Percentiles rank a stretch among this genome's conserved stretches.
These are phyloP conservation scores for Takifugu flavidus DNA, from an alignment of 2,113 vertebrate species.

Conservation along the genomic window DNA sequence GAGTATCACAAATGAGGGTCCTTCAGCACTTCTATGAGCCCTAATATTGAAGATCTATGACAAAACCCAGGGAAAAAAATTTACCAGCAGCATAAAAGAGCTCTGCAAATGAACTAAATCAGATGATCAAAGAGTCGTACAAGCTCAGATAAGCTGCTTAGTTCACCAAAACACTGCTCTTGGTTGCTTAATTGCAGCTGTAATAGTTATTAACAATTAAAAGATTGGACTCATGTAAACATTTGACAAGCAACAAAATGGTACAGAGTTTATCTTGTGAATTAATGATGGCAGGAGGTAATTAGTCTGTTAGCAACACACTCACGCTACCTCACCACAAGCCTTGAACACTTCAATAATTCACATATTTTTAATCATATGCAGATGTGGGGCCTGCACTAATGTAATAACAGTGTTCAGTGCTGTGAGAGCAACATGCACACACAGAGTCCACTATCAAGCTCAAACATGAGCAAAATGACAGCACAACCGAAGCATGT, in stretches of 20 bases:
- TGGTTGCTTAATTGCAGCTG: constrained; percentile 5
- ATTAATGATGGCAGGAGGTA: constrained; percentile 62
- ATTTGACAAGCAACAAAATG: constrained; percentile 68
- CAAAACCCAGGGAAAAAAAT: no score
- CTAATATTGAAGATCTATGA: no score
- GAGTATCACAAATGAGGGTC: no score
- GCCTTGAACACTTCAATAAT: constrained; percentile 59
- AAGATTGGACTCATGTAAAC: constrained; percentile 60
- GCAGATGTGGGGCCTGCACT: constrained; percentile 37
- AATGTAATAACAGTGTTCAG: constrained; percentile 29
- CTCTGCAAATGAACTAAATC: not conserved
- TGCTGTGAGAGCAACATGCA: constrained; percentile 2
- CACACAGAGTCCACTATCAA: not conserved
- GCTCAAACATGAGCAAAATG: constrained; percentile 10
- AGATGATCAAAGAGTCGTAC: not conserved
- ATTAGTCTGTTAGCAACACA: constrained; percentile 44
- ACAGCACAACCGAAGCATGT: constrained; percentile 35
- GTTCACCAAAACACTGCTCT: constrained; percentile 4
- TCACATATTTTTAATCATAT: constrained; percentile 43
- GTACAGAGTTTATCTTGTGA: constrained; percentile 62
- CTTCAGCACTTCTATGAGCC: no score
- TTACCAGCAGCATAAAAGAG: no score
- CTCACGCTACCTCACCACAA: constrained; percentile 47
- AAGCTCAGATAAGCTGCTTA: not conserved
- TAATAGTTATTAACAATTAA: constrained; percentile 63